A percentile compares a stretch with the other conserved stretches of the same genome.
Evolutionary conservation across 2,888 invertebrate genomes (phyloP).

Genomic region (Panzeria rudis): DNA sequence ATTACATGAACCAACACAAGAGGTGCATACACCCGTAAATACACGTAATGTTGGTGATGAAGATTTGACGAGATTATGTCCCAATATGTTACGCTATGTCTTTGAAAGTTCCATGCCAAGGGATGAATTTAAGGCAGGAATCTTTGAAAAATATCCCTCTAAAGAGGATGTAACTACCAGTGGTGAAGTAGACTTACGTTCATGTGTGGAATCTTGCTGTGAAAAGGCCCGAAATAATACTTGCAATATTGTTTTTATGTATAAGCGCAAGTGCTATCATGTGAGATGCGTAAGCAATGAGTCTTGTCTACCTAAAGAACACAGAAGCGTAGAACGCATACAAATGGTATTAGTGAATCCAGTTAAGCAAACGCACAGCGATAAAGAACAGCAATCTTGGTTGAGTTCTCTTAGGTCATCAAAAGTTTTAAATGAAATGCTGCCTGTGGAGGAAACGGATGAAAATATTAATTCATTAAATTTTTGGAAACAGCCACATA

Average conservation of each 20-base stretch:
- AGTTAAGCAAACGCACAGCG: constrained; percentile 85
- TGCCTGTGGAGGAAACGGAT: constrained; percentile 71
- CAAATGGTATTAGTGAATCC: constrained; percentile 92
- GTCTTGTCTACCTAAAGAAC: constrained; percentile 88
- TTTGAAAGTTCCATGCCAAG: constrained; percentile 83
- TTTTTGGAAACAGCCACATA: constrained; percentile 81
- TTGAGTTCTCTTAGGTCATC: constrained; percentile 78
- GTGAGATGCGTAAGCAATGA: constrained; percentile 89
- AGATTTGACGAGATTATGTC: constrained; percentile 77
- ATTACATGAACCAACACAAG: constrained; percentile 48
- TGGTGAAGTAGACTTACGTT: constrained; percentile 87
- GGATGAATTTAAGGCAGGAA: constrained; percentile 86
- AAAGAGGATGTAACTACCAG: constrained; percentile 78
- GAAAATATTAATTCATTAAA: constrained; percentile 77
- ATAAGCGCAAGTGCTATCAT: constrained; percentile 90
- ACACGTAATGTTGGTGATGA: constrained; percentile 66
- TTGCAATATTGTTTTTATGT: constrained; percentile 92
- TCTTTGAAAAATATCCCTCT: constrained; percentile 85
- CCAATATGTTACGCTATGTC: constrained; percentile 81
- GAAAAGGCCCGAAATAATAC: constrained; percentile 78
- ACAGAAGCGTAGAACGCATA: constrained; percentile 87
- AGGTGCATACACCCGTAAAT: constrained; percentile 45
- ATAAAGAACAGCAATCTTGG: constrained; percentile 76
- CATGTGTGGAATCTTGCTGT: constrained; percentile 87
- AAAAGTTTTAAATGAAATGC: constrained; percentile 74